Percentiles rank a stretch among this genome's conserved stretches.
phyloP scores from a whole-genome alignment of 1,140 invertebrate species.

The Zaprionus gabonicus region DNA sequence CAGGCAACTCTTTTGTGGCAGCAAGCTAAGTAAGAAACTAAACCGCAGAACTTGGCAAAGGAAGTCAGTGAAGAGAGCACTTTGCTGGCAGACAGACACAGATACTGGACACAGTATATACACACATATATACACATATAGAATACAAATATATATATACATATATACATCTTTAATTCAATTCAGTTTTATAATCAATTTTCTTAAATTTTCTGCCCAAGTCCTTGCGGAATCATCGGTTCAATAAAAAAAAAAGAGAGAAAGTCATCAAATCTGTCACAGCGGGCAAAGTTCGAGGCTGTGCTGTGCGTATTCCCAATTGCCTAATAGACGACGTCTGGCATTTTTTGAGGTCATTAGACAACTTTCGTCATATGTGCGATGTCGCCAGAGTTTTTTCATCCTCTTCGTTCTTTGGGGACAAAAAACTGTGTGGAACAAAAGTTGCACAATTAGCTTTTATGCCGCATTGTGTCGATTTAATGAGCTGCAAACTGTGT shows the following conservation, averaged over 20 bases:
- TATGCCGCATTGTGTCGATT: slow-evolving; percentile 77
- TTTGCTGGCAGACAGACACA: slow-evolving; percentile 2
- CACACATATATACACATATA: not conserved
- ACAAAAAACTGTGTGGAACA: slow-evolving; percentile 8
- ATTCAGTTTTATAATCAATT: slow-evolving; percentile 1
- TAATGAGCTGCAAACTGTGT: slow-evolving; percentile 81
- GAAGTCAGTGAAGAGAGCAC: slow-evolving; percentile 7
- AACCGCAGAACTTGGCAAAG: slow-evolving; percentile 28
- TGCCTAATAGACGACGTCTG: slow-evolving; percentile 19
- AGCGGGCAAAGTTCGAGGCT: not conserved
- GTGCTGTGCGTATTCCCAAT: slow-evolving; percentile 13
- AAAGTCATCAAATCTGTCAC: slow-evolving; percentile 6
- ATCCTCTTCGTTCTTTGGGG: not conserved
- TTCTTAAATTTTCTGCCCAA: not conserved
- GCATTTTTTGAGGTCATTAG: slow-evolving; percentile 39
- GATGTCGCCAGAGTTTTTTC: slow-evolving; percentile 31
- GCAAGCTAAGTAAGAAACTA: slow-evolving; percentile 5
- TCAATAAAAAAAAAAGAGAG: not conserved
- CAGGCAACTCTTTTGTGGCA: slow-evolving; percentile 23
- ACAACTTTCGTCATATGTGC: slow-evolving; percentile 41
- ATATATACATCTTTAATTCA: not conserved
- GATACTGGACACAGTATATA: not conserved
- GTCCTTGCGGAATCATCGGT: not conserved
- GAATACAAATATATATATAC: too few relatives aligned
- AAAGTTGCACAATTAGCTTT: slow-evolving; percentile 78